Conservation (phyloP, 2,797 vertebrate species). For the Lepilemur ruficaudatus region DNA sequence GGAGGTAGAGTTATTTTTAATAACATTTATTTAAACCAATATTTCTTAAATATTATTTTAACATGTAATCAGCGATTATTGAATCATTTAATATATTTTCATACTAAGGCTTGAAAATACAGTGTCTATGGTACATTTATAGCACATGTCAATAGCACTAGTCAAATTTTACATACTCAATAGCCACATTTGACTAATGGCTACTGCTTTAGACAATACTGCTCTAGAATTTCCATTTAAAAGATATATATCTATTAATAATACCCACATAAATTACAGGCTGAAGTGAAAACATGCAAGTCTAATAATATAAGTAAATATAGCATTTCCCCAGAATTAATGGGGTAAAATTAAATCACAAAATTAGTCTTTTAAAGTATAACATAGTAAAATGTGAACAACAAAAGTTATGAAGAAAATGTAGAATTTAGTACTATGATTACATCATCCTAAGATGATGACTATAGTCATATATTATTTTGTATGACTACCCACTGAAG, state of each 20-base stretch:
- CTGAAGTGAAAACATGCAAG: neutral
- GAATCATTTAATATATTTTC: neutral
- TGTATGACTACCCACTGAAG: neutral
- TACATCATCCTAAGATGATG: neutral
- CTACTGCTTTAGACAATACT: neutral
- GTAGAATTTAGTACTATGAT: neutral
- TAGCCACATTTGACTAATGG: neutral
- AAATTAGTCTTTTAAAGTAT: neutral
- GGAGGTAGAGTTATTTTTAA: neutral
- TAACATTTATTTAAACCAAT: neutral
- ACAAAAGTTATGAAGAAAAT: neutral
- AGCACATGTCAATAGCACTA: neutral
- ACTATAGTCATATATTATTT: neutral
- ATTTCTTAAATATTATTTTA: neutral
- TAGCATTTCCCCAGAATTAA: neutral
- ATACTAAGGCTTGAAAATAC: neutral
- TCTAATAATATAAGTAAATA: neutral
- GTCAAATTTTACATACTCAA: neutral
- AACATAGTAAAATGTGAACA: neutral
- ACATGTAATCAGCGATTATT: neutral
- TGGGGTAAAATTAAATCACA: neutral
- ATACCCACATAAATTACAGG: neutral
- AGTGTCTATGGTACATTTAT: neutral
- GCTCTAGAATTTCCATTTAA: neutral
- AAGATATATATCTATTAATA: neutral